Base-by-base conservation (phyloP, 2,797 vertebrate genomes). In the Sebastes taczanowskii region DNA sequence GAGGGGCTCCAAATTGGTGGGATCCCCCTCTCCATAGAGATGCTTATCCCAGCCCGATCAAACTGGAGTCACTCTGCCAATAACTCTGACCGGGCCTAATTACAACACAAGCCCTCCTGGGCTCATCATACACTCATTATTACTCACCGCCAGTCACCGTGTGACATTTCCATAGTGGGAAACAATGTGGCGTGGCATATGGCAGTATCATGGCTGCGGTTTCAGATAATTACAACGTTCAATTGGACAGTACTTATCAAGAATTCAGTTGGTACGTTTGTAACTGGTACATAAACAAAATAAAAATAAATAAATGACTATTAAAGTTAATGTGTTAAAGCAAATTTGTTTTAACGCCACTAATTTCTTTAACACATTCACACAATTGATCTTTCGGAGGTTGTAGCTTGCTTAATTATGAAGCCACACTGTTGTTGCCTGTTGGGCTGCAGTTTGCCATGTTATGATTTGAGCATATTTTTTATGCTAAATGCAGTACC, bases 61-160 rank as follows among this genome's bases (percentile, higher is more conserved):
- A 90, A 96, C 91, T 88, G 86, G 93, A 94, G 94, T 85, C 69
- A 65, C 77, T 86, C 81, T 94, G 93, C 92, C 97, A 97, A 97
- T 97, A 97, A 96, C 94, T 95, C 91, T 94, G 95, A 95, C 94
- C 95, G 93, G 92, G 95, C 91, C 95, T 96, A 95, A 96, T 97
- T 97, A 97, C 90, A 81, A 82, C 90, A 86, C 87, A 61, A 74
- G 78, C 84, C 88, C 90, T 89, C 81, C 84, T 84, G 89, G 89
- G 74, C 89, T 91, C 90, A 88, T 84, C 89, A 85, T 80, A 76
- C 86, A 71, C 87, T 90, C 73, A 86, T 90, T 87, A 91, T 89
- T 89, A 86, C 86, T 84, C 90, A 82, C 80, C 76, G 32, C 72
- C 82, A 75, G 78, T 78, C 81, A 62, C 62, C 18, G 52, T 78